Conservation (phyloP, 2,888 invertebrate genomes). For the Ennomos quercinarius region DNA sequence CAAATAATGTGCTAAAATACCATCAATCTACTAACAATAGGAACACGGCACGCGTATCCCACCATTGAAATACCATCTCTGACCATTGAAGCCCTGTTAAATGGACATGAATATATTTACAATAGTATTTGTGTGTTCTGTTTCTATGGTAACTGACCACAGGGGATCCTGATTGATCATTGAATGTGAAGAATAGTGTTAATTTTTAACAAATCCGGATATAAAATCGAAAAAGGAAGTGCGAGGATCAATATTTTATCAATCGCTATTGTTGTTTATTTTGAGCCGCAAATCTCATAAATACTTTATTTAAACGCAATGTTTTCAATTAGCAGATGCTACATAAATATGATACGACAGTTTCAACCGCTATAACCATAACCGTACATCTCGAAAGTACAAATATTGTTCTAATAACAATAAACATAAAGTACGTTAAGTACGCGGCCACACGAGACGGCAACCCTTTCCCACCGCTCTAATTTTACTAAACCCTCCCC, state of each 20-base stretch:
- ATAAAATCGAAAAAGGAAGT: constrained; percentile 25
- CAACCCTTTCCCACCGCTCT: constrained; percentile 85
- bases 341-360: constrained; percentile 55
- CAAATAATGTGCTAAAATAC: constrained; percentile 49
- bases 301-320: neutral
- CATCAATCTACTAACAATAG: constrained; percentile 55
- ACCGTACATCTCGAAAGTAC: constrained; percentile 78
- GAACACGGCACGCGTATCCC: constrained; percentile 50
- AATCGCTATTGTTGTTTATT: constrained; percentile 9
- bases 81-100: constrained; percentile 48
- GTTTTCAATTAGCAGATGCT: constrained; percentile 44
- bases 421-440: constrained; percentile 80
- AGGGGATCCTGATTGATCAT: constrained; percentile 69
- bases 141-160: constrained; percentile 57
- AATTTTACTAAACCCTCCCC: constrained; percentile 81
- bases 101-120: constrained; percentile 57
- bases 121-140: constrained; percentile 58
- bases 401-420: constrained; percentile 85
- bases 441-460: constrained; percentile 54
- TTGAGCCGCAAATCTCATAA: constrained; percentile 10
- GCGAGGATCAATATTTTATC: constrained; percentile 18
- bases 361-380: constrained; percentile 77
- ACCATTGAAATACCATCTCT: constrained; percentile 38
- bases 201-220: constrained; percentile 62
- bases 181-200: constrained; percentile 67